Conservation (phyloP, 2,797 vertebrate species). For the Bovichtus diacanthus region DNA sequence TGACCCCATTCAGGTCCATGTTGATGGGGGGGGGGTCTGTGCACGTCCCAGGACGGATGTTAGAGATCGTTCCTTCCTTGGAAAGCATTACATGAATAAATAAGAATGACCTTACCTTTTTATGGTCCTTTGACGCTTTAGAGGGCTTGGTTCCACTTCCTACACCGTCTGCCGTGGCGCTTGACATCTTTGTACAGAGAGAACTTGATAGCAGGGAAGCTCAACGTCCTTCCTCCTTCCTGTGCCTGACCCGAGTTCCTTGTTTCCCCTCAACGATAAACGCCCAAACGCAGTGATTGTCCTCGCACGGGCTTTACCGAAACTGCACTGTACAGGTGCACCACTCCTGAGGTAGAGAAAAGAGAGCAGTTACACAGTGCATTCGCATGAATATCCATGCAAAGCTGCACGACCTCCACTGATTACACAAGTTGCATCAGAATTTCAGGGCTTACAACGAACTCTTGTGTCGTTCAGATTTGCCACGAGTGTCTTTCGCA, state of each 20-base stretch:
- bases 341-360: slow-evolving; percentile 42
- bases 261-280: slow-evolving; percentile 43
- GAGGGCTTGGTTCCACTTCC: slow-evolving; percentile 79
- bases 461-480: too few relatives aligned
- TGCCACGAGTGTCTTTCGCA: too few relatives aligned
- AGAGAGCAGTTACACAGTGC: slow-evolving; percentile 27
- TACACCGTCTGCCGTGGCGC: slow-evolving; percentile 78
- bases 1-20: too few relatives aligned
- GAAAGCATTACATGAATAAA: not conserved
- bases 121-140: slow-evolving; percentile 88
- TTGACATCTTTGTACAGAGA: slow-evolving; percentile 85
- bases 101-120: slow-evolving; percentile 85
- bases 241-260: slow-evolving; percentile 51
- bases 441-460: not conserved
- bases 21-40: too few relatives aligned
- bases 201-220: slow-evolving; percentile 57
- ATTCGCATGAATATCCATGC: slow-evolving; percentile 47
- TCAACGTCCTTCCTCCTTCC: slow-evolving; percentile 46
- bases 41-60: not conserved
- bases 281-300: not conserved
- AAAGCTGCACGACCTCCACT: not conserved
- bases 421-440: not conserved
- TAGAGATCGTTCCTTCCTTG: not conserved
- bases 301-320: slow-evolving; percentile 37
- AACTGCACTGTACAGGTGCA: slow-evolving; percentile 37